Evolutionary conservation across 30 jellyfish, hydroid and myxozoan species (phyloP).

Genomic region (Turritopsis rubra): DNA sequence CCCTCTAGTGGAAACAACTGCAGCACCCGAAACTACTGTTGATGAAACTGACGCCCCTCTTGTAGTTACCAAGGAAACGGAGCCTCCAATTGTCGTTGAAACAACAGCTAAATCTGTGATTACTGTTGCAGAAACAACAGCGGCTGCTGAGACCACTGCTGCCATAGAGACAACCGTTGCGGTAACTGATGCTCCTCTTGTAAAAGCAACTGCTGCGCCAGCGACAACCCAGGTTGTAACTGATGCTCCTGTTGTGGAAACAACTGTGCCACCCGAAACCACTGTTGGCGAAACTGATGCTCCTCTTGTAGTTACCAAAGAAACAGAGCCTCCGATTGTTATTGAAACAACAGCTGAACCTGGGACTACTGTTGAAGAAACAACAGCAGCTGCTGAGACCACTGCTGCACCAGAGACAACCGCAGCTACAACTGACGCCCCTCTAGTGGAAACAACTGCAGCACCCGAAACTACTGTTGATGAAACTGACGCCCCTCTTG

Average conservation of each 20-base stretch:
- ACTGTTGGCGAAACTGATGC: neutral
- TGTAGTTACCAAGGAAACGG: too few relatives aligned
- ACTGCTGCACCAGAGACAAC: conserved; percentile 4
- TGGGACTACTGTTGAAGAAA: neutral
- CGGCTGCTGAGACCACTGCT: too few relatives aligned
- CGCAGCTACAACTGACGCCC: neutral
- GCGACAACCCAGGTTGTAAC: neutral
- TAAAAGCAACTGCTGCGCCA: neutral
- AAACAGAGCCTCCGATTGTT: too few relatives aligned
- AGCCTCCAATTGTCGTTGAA: too few relatives aligned
- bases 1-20: neutral
- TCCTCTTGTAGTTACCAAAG: neutral
- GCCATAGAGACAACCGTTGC: neutral
- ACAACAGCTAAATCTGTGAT: too few relatives aligned
- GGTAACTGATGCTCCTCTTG: neutral
- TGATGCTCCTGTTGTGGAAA: neutral
- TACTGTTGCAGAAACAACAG: too few relatives aligned
- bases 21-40: neutral
- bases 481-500: neutral
- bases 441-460: neutral
- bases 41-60: neutral
- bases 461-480: neutral
- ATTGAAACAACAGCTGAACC: conserved; percentile 13
- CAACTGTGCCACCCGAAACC: neutral
- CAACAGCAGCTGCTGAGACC: conserved; percentile 17